These are phyloP conservation scores for Propithecus perrieri DNA, from an alignment of 2,797 vertebrate genomes.

Conservation along the genomic window DNA sequence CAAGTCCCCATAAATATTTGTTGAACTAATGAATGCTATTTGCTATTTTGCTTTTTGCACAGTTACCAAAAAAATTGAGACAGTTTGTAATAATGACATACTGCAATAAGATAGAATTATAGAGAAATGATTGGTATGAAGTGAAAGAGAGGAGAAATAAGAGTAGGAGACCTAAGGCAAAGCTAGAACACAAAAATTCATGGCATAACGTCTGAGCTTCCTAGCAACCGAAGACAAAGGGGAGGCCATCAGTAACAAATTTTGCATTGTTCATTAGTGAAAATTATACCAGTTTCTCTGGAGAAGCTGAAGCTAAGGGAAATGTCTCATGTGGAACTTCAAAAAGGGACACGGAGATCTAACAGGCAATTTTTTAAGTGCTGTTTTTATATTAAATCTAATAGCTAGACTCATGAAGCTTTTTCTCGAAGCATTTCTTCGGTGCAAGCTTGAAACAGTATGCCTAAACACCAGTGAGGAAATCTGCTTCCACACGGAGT, in stretches of 20 bases:
- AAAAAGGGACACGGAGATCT: background rate
- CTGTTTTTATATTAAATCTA: constrained; percentile 6
- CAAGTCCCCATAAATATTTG: background rate
- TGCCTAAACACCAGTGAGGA: constrained; percentile 24
- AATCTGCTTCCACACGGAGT: constrained; percentile 31
- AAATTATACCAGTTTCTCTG: constrained; percentile 35
- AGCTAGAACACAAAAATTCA: background rate
- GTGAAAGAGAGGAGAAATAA: background rate
- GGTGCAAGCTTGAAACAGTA: constrained; percentile 21
- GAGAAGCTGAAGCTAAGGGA: constrained; percentile 29
- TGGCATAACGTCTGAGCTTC: constrained; percentile 10
- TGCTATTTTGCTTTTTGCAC: background rate
- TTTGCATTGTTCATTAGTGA: background rate
- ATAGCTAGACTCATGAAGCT: background rate
- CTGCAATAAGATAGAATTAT: background rate
- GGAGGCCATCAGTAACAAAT: background rate
- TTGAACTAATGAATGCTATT: background rate
- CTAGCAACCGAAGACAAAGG: constrained; percentile 39
- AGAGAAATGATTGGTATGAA: background rate
- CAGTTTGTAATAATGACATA: background rate
- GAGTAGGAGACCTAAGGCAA: background rate
- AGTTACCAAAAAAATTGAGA: background rate
- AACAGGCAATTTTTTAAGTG: background rate
- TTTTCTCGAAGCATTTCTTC: constrained; percentile 7
- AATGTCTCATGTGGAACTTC: constrained; percentile 8